These are phyloP conservation scores for Eristalis tenax DNA, from an alignment of 2,888 invertebrate genomes.

Conservation along the genomic window DNA sequence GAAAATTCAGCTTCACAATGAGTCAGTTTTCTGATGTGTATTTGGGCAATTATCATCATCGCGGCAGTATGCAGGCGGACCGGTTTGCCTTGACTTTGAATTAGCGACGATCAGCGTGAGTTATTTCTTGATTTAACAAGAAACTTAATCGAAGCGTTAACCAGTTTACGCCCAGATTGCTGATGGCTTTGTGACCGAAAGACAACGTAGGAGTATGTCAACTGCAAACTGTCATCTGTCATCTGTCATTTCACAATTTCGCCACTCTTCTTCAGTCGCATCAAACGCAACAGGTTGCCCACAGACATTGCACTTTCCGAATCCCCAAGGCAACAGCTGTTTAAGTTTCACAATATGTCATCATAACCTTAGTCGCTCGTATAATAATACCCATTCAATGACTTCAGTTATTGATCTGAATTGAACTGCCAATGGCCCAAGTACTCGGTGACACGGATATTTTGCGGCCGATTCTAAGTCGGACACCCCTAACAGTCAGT, in stretches of 20 bases:
- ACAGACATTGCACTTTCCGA: background rate
- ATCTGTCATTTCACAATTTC: too few species aligned
- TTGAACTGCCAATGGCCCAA: constrained; percentile 45
- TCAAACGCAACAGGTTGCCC: background rate
- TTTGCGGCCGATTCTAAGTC: constrained; percentile 35
- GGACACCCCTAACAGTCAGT: background rate
- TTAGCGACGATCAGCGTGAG: too few species aligned
- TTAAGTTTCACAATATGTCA: constrained; percentile 32
- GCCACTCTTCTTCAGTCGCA: background rate
- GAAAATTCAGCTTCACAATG: background rate
- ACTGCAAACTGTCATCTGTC: too few species aligned
- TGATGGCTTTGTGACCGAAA: too few species aligned
- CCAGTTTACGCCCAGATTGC: too few species aligned
- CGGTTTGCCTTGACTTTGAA: too few species aligned
- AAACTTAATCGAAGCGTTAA: too few species aligned
- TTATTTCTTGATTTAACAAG: too few species aligned
- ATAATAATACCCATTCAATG: constrained; percentile 62
- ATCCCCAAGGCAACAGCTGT: constrained; percentile 22
- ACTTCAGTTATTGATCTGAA: constrained; percentile 44
- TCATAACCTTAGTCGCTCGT: constrained; percentile 24
- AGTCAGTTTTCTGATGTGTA: background rate
- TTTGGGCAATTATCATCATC: too few species aligned
- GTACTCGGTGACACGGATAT: constrained; percentile 51
- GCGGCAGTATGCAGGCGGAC: too few species aligned
- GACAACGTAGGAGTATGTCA: too few species aligned